phyloP scores from a whole-genome alignment of 2,797 vertebrate genomes.

The Cyprinodon diabolis region DNA sequence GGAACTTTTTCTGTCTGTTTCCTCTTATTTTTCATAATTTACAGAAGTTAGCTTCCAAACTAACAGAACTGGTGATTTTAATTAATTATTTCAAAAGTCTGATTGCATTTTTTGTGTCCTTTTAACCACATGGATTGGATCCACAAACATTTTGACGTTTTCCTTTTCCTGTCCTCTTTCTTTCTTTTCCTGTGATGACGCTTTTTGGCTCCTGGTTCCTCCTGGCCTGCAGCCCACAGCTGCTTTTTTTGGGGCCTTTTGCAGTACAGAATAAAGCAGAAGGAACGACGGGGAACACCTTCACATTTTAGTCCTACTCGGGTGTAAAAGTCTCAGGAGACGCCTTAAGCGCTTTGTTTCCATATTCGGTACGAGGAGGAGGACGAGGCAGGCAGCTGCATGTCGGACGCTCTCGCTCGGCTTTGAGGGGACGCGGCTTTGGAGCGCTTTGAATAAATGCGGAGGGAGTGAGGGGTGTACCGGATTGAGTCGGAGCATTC shows the following conservation, averaged over 20 bases:
- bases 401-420: slow-evolving; percentile 23
- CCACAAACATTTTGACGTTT: background rate
- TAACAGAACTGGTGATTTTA: too few species aligned
- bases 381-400: slow-evolving; percentile 9
- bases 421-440: slow-evolving; percentile 80
- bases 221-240: slow-evolving; percentile 69
- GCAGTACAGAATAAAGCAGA: slow-evolving; percentile 24
- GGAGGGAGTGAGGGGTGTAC: slow-evolving; percentile 75
- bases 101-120: too few species aligned
- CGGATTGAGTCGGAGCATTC: slow-evolving; percentile 98
- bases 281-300: slow-evolving; percentile 13
- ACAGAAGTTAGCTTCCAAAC: too few species aligned
- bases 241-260: slow-evolving; percentile 46
- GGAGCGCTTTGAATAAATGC: slow-evolving; percentile 94
- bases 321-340: background rate
- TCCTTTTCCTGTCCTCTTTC: slow-evolving; percentile 20
- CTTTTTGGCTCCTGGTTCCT: slow-evolving; percentile 69
- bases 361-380: background rate
- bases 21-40: too few species aligned
- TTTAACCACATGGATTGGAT: background rate
- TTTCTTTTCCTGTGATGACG: slow-evolving; percentile 52
- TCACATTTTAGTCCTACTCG: slow-evolving; percentile 16
- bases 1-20: too few species aligned
- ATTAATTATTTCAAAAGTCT: too few species aligned
- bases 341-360: slow-evolving; percentile 1